These are phyloP conservation scores for Troides helena DNA, from an alignment of 2,888 invertebrate genomes.

Conservation along the genomic window DNA sequence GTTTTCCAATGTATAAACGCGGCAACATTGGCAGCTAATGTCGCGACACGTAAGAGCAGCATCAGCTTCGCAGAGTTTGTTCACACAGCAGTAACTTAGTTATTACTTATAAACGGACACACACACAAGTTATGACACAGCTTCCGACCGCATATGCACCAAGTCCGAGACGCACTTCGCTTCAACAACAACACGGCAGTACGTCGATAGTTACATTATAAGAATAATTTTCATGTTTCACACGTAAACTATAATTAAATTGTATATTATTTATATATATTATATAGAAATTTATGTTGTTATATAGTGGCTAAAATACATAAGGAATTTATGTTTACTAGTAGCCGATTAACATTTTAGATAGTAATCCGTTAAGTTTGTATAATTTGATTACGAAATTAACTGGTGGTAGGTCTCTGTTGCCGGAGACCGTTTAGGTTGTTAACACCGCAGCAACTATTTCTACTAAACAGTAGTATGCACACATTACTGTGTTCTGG, in stretches of 20 bases:
- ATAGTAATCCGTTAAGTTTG: constrained; percentile 7
- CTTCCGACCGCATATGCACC: constrained; percentile 21
- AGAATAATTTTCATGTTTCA: not conserved
- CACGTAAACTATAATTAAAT: not conserved
- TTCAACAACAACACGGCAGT: constrained; percentile 11
- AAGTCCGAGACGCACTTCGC: constrained; percentile 13
- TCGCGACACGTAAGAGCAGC: not conserved
- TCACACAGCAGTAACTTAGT: not conserved
- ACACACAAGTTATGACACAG: not conserved
- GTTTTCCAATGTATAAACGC: too few species aligned
- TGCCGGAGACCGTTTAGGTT: too few species aligned
- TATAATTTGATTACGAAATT: constrained; percentile 1
- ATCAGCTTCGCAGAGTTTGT: constrained; percentile 12
- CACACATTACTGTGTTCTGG: too few species aligned
- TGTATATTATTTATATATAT: not conserved
- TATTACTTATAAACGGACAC: too few species aligned
- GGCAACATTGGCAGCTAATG: too few species aligned
- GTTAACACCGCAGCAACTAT: too few species aligned
- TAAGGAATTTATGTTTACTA: not conserved
- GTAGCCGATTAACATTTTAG: not conserved
- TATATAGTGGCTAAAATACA: too few species aligned
- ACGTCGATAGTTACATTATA: not conserved
- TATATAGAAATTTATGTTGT: not conserved
- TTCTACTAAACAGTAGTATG: too few species aligned
- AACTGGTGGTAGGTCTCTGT: too few species aligned